Evolutionary conservation across 2,797 vertebrate species (phyloP).

Genomic region (Enteromius thamalakanensis): DNA sequence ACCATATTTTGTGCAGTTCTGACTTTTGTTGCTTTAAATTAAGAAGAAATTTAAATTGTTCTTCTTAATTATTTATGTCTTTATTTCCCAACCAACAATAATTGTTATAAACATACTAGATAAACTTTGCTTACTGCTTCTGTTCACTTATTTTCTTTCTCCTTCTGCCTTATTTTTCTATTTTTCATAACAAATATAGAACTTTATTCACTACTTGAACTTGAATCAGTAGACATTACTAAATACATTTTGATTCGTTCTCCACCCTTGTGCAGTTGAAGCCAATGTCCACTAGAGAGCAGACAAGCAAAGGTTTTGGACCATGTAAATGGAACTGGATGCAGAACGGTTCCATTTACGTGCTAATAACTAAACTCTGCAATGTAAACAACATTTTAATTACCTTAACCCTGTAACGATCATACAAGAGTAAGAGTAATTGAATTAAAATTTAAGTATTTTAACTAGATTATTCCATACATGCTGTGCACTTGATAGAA

Average conservation of each 20-base stretch:
- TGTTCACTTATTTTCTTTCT: not conserved
- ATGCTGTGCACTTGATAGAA: not conserved
- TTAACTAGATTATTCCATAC: not conserved
- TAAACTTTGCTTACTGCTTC: not conserved
- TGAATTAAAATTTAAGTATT: not conserved
- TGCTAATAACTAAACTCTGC: not conserved
- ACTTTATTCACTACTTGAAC: not conserved
- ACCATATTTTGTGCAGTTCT: not conserved
- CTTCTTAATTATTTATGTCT: too few relatives aligned
- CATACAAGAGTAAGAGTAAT: not conserved
- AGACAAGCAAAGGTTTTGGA: not conserved
- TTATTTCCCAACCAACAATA: not conserved
- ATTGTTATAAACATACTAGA: not conserved
- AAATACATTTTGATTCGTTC: not conserved
- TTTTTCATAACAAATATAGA: not conserved
- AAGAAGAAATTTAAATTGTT: not conserved
- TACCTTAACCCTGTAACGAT: not conserved
- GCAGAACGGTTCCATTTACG: not conserved
- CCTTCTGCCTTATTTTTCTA: not conserved
- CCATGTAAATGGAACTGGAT: not conserved
- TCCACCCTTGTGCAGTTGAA: not conserved
- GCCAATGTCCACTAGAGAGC: slow-evolving; percentile 31
- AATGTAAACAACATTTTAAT: not conserved
- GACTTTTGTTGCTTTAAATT: not conserved
- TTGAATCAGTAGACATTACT: not conserved